Conservation (phyloP, 2,888 invertebrate genomes). For the Melinopterus prodromus region DNA sequence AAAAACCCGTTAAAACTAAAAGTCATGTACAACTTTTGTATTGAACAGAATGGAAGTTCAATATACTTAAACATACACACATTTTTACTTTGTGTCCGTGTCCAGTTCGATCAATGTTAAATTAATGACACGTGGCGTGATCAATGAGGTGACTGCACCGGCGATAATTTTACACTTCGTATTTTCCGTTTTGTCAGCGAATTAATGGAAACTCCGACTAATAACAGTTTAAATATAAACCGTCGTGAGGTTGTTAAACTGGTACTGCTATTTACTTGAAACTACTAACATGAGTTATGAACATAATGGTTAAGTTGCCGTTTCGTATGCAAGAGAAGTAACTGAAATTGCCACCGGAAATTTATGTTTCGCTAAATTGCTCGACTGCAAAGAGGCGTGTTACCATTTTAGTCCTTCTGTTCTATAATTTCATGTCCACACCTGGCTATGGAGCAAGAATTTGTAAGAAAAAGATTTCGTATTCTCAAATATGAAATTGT, state of each 20-base stretch:
- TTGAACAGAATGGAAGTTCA: too few relatives aligned
- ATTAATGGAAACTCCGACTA: not conserved
- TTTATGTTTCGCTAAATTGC: not conserved
- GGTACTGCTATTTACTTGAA: not conserved
- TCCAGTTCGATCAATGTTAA: not conserved
- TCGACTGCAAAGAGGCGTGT: not conserved
- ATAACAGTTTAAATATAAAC: not conserved
- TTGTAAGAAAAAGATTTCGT: too few relatives aligned
- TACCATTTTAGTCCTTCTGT: not conserved
- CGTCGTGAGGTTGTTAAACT: not conserved
- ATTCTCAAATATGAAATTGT: too few relatives aligned
- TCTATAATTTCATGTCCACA: not conserved
- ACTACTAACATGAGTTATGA: not conserved
- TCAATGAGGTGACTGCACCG: not conserved
- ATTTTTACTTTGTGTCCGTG: not conserved
- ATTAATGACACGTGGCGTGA: not conserved
- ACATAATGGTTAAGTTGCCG: not conserved
- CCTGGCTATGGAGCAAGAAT: too few relatives aligned
- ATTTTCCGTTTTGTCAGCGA: not conserved
- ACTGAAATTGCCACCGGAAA: not conserved
- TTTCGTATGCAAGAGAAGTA: not conserved
- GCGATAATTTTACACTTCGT: not conserved
- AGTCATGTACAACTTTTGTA: too few relatives aligned
- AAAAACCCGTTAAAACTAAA: too few relatives aligned
- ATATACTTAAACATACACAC: not conserved